Percentiles rank a stretch among this genome's conserved stretches.
Evolutionary conservation across 2,113 vertebrate species (phyloP).

Genomic region (Procavia capensis): DNA sequence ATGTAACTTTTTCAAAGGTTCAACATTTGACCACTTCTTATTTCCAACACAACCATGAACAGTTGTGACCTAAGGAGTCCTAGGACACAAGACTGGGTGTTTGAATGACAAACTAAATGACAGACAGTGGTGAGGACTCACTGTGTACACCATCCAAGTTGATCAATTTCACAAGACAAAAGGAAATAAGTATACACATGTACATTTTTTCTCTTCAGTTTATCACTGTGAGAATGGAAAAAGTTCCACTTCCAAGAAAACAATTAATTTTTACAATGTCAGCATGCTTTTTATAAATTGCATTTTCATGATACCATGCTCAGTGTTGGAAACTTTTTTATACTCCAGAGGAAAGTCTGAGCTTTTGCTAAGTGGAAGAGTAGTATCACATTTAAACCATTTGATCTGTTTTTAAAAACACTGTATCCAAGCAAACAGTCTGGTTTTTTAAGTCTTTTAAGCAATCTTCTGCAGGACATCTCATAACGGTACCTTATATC

Average conservation of each 20-base stretch:
- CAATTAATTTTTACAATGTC: slow-evolving; percentile 84
- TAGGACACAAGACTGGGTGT: slow-evolving; percentile 76
- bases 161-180: slow-evolving; percentile 80
- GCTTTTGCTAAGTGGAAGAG: slow-evolving; percentile 74
- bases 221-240: slow-evolving; percentile 78
- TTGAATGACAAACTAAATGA: slow-evolving; percentile 79
- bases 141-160: slow-evolving; percentile 68
- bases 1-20: slow-evolving; percentile 82
- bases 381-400: slow-evolving; percentile 81
- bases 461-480: slow-evolving; percentile 29
- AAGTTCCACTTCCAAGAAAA: slow-evolving; percentile 79
- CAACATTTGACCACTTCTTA: slow-evolving; percentile 78
- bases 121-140: slow-evolving; percentile 70
- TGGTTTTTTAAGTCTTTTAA: slow-evolving; percentile 75
- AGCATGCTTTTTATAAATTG: slow-evolving; percentile 85
- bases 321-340: slow-evolving; percentile 83
- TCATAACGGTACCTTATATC: background rate
- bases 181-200: slow-evolving; percentile 7
- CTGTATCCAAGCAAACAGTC: slow-evolving; percentile 71
- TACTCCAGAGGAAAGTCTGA: slow-evolving; percentile 80
- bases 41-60: slow-evolving; percentile 82
- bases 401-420: slow-evolving; percentile 83
- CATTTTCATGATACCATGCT: slow-evolving; percentile 75
- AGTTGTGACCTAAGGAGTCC: slow-evolving; percentile 80
- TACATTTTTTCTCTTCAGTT: slow-evolving; percentile 74